A percentile compares a stretch with the other conserved stretches of the same genome.
Conservation (phyloP, 2,888 invertebrate genomes). For the Odontocerum albicorne region DNA sequence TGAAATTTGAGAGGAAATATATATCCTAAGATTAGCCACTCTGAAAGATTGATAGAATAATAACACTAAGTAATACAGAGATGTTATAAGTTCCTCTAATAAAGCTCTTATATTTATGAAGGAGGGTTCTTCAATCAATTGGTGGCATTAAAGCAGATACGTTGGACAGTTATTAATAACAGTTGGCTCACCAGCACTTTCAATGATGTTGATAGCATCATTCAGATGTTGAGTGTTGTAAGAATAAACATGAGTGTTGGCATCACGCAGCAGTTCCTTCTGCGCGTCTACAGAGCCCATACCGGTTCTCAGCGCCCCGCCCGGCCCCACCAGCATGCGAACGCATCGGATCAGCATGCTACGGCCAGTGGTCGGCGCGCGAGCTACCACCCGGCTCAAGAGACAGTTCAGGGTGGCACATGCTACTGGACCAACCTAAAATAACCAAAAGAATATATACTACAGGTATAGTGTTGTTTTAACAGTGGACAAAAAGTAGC, state of each 20-base stretch:
- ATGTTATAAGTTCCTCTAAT: too few species aligned
- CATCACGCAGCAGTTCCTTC: slow-evolving; percentile 25
- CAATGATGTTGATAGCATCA: slow-evolving; percentile 72
- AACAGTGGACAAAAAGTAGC: too few species aligned
- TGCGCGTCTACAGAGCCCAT: slow-evolving; percentile 75
- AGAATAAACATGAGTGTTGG: slow-evolving; percentile 38
- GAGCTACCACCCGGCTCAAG: slow-evolving; percentile 66
- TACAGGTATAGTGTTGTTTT: too few species aligned
- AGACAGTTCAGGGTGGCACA: slow-evolving; percentile 74
- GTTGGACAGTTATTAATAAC: background rate
- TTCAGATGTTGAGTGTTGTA: slow-evolving; percentile 70
- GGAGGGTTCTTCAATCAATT: too few species aligned
- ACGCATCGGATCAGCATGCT: slow-evolving; percentile 66
- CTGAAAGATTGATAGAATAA: too few species aligned
- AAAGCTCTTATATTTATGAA: too few species aligned
- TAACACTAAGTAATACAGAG: too few species aligned
- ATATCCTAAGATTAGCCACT: too few species aligned
- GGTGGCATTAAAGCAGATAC: slow-evolving; percentile 52
- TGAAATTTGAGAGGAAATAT: too few species aligned
- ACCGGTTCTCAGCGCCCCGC: slow-evolving; percentile 63
- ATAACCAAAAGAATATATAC: too few species aligned
- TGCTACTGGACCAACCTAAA: slow-evolving; percentile 74
- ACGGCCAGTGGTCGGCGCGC: slow-evolving; percentile 44
- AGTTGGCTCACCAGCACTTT: slow-evolving; percentile 63
- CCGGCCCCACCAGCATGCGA: slow-evolving; percentile 70